A percentile compares a stretch with the other conserved stretches of the same genome.
These are phyloP conservation scores for Andrena dorsata DNA, from an alignment of 2,888 invertebrate genomes.

Conservation along the genomic window DNA sequence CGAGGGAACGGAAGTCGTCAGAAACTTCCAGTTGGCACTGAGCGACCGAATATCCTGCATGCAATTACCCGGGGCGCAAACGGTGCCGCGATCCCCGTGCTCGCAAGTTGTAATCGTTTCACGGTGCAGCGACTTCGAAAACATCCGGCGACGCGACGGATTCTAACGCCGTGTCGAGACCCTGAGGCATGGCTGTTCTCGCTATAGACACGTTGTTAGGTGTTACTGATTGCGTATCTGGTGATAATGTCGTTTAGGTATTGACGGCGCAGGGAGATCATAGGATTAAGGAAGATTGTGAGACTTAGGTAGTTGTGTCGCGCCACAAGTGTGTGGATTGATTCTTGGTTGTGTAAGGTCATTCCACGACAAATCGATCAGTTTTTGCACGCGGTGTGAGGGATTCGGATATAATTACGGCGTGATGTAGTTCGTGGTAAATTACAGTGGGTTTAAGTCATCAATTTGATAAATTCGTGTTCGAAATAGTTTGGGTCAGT, in stretches of 20 bases:
- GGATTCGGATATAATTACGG: too few relatives aligned
- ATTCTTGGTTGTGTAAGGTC: too few relatives aligned
- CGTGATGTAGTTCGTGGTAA: too few relatives aligned
- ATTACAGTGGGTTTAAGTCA: too few relatives aligned
- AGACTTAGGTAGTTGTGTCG: too few relatives aligned
- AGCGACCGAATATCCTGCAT: constrained; percentile 70
- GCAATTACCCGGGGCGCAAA: constrained; percentile 69
- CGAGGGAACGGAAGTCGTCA: constrained; percentile 74
- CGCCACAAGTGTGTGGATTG: too few relatives aligned
- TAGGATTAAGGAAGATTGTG: too few relatives aligned
- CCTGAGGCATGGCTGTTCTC: background rate
- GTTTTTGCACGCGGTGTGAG: too few relatives aligned
- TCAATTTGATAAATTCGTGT: too few relatives aligned
- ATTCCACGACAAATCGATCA: too few relatives aligned
- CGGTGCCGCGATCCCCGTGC: constrained; percentile 43
- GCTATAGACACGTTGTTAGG: background rate
- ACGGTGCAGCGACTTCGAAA: constrained; percentile 51
- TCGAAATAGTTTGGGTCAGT: too few relatives aligned
- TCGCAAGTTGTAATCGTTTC: constrained; percentile 54
- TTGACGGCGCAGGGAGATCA: background rate
- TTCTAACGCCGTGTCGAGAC: constrained; percentile 13
- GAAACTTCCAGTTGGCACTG: constrained; percentile 77
- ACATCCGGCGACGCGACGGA: constrained; percentile 52
- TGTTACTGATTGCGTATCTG: background rate
- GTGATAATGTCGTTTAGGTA: background rate